A percentile compares a stretch with the other conserved stretches of the same genome.
Evolutionary conservation across 2,888 invertebrate species (phyloP).

Genomic region (Plusia festucae): DNA sequence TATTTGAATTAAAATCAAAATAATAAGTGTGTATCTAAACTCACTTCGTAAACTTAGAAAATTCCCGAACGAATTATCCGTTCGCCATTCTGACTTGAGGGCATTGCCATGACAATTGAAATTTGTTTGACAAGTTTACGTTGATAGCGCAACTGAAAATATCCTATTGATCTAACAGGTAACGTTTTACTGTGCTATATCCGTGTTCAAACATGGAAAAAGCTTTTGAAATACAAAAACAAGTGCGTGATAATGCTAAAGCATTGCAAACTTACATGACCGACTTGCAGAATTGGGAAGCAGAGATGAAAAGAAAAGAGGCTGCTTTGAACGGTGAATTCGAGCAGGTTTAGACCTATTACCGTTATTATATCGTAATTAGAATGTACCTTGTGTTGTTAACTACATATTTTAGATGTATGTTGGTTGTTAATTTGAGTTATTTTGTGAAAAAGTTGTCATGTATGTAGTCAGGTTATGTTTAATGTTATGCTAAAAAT

Average conservation of each 20-base stretch:
- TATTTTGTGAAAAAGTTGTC: conserved; percentile 18
- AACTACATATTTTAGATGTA: conserved; percentile 32
- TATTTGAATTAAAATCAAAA: background rate
- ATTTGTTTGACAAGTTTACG: conserved; percentile 59
- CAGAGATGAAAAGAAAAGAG: conserved; percentile 93
- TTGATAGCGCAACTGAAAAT: conserved; percentile 61
- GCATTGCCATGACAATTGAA: conserved; percentile 61
- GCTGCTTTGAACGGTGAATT: conserved; percentile 85
- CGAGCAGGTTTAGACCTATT: conserved; percentile 83
- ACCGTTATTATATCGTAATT: conserved; percentile 58
- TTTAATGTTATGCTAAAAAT: conserved; percentile 11
- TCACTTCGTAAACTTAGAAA: background rate
- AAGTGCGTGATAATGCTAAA: conserved; percentile 92
- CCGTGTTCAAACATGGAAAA: conserved; percentile 85
- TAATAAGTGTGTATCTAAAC: background rate
- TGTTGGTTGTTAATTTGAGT: conserved; percentile 10
- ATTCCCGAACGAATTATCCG: conserved; percentile 39
- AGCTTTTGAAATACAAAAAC: conserved; percentile 91
- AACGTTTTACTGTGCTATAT: conserved; percentile 61
- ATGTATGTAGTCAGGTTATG: conserved; percentile 46
- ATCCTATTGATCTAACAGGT: conserved; percentile 75
- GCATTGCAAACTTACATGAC: conserved; percentile 92
- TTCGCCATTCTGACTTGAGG: conserved; percentile 28
- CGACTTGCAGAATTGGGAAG: conserved; percentile 93
- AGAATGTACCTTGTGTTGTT: conserved; percentile 28